A percentile compares a stretch with the other conserved stretches of the same genome.
Conservation (phyloP, 2,797 vertebrate genomes). For the Phyllotis vaccarum region DNA sequence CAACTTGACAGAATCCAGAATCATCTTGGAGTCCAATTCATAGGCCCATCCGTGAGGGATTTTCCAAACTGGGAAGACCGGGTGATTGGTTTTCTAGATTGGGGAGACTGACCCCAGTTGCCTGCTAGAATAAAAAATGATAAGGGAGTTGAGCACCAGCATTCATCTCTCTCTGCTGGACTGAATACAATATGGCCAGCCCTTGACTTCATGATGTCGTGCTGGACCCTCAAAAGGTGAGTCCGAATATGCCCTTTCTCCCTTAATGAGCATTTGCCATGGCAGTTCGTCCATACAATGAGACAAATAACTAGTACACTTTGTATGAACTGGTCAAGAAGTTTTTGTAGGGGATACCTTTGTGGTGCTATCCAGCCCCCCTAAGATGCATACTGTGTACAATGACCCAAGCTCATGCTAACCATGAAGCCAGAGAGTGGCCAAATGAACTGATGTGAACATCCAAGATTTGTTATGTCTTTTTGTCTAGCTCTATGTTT, state of each 20-base stretch:
- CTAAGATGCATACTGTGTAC: rapidly evolving
- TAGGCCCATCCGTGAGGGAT: not conserved
- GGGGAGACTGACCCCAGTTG: too few relatives aligned
- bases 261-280: not conserved
- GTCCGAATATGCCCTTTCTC: too few relatives aligned
- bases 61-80: not conserved
- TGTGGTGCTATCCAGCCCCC: rapidly evolving
- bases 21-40: not conserved
- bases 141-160: not conserved
- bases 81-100: too few relatives aligned
- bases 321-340: not conserved
- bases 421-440: not conserved
- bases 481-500: not conserved
- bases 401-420: not conserved
- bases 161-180: not conserved
- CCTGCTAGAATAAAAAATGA: not conserved
- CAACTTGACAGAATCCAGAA: not conserved
- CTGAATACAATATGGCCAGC: not conserved
- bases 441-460: not conserved
- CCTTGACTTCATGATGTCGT: not conserved
- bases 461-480: not conserved
- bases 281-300: not conserved
- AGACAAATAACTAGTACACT: not conserved
- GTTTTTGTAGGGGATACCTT: rapidly evolving
- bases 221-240: not conserved